A percentile compares a stretch with the other conserved stretches of the same genome.
These are phyloP conservation scores for Ectemnius continuus DNA, from an alignment of 2,888 invertebrate species.

Conservation along the genomic window DNA sequence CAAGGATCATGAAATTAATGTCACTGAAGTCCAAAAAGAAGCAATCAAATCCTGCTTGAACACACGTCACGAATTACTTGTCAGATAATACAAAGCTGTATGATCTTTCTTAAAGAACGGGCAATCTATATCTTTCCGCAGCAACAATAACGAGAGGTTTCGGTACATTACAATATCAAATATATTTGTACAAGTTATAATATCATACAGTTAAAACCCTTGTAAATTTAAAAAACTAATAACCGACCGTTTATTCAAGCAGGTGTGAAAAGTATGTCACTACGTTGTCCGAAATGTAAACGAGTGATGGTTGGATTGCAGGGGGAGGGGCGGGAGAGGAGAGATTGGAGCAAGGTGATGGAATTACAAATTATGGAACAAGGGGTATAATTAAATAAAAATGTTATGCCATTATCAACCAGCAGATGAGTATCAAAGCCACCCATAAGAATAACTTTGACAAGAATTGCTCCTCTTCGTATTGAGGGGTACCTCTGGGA, in stretches of 20 bases:
- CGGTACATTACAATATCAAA: conserved; percentile 23
- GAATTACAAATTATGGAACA: conserved; percentile 50
- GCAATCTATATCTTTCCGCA: conserved; percentile 11
- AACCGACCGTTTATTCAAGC: conserved; percentile 52
- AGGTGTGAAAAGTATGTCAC: conserved; percentile 36
- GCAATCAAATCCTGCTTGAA: conserved; percentile 40
- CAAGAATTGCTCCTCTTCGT: conserved; percentile 93
- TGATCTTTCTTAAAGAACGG: neutral
- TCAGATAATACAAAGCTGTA: neutral
- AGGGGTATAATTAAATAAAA: conserved; percentile 47
- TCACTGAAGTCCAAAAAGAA: conserved; percentile 33
- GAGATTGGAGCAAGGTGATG: conserved; percentile 35
- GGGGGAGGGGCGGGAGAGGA: too few relatives aligned
- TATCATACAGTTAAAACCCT: conserved; percentile 24
- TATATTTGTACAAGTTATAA: conserved; percentile 23
- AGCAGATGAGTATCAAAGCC: conserved; percentile 92
- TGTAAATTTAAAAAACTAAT: conserved; percentile 35
- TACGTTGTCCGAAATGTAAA: conserved; percentile 39
- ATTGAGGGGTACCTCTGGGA: conserved; percentile 90
- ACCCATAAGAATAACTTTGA: conserved; percentile 96
- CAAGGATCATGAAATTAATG: conserved; percentile 37
- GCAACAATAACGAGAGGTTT: conserved; percentile 17
- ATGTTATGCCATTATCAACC: conserved; percentile 92
- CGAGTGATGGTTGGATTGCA: conserved; percentile 30
- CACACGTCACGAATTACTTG: neutral